Evolutionary conservation across 2,888 invertebrate genomes (phyloP).

Genomic region (Agelastica alni): DNA sequence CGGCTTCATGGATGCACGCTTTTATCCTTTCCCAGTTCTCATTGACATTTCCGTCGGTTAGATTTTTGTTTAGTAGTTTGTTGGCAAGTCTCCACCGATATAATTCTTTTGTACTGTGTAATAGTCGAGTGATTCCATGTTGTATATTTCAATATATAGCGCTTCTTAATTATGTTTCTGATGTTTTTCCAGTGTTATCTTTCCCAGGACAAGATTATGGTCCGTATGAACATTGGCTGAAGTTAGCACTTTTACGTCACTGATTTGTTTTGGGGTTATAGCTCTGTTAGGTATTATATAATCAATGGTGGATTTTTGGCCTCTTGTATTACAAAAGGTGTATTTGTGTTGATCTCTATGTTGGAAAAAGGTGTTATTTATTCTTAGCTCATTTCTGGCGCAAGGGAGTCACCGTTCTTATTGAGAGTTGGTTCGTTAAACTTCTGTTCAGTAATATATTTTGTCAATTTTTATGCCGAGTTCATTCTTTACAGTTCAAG

Average conservation of each 20-base stretch:
- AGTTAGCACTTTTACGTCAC: background rate
- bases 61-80: background rate
- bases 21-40: background rate
- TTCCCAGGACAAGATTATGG: no score
- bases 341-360: no score
- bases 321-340: background rate
- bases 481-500: no score
- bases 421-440: no score
- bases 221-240: background rate
- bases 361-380: no score
- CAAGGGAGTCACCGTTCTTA: no score
- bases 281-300: background rate
- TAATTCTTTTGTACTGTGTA: background rate
- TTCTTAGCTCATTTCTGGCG: no score
- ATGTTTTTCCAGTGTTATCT: no score
- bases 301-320: background rate
- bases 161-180: background rate
- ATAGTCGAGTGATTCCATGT: background rate
- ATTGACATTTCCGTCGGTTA: background rate
- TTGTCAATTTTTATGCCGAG: no score
- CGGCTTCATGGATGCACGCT: no score
- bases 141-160: background rate
- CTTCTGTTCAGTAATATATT: no score
- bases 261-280: background rate
- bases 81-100: no score